A percentile compares a stretch with the other conserved stretches of the same genome.
Conservation (phyloP, 2,888 invertebrate genomes). For the Chesias legatella region DNA sequence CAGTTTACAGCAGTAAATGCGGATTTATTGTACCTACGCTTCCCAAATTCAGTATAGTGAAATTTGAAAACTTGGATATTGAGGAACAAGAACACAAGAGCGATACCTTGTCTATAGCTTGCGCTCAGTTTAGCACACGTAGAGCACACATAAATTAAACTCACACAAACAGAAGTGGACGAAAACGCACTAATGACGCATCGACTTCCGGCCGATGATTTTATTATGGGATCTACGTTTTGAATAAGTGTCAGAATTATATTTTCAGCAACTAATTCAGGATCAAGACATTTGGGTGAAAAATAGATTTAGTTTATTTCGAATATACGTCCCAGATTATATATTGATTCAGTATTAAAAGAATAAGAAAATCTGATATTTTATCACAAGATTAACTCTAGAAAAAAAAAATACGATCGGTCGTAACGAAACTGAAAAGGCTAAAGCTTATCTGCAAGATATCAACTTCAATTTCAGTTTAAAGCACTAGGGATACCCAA, state of each 20-base stretch:
- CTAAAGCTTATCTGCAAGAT: no score
- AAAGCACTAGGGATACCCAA: neutral
- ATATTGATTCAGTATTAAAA: no score
- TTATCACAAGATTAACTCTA: no score
- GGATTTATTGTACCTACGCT: constrained; percentile 27
- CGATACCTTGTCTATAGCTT: constrained; percentile 1
- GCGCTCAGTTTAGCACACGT: constrained; percentile 5
- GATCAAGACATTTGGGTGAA: no score
- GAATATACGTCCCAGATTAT: no score
- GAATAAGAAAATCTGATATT: no score
- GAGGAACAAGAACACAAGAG: constrained; percentile 1
- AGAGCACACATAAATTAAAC: constrained; percentile 43
- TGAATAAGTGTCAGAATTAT: constrained; percentile 29
- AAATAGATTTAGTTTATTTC: no score
- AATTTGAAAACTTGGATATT: constrained; percentile 6
- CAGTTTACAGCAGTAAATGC: constrained; percentile 37
- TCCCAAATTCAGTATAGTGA: constrained; percentile 15
- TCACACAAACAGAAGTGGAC: constrained; percentile 67
- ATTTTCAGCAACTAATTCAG: constrained; percentile 6
- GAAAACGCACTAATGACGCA: constrained; percentile 75
- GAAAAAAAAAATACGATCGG: no score
- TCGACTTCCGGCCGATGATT: constrained; percentile 76
- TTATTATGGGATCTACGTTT: constrained; percentile 72
- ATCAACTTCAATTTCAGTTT: no score
- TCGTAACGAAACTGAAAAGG: no score